These are phyloP conservation scores for Knipowitschia caucasica DNA, from an alignment of 2,797 vertebrate species.

Conservation along the genomic window DNA sequence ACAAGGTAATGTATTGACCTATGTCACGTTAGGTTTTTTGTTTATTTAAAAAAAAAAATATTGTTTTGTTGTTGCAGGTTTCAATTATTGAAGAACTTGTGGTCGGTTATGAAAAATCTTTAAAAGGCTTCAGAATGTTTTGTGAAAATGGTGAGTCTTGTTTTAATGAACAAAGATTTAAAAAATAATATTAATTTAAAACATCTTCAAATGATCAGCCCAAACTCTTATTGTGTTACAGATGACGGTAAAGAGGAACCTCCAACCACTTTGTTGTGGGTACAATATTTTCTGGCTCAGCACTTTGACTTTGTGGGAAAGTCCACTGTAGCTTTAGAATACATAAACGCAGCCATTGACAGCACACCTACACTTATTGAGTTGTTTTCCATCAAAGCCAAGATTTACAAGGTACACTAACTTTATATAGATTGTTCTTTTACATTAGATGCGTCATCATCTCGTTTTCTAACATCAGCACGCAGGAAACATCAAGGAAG, in stretches of 20 bases:
- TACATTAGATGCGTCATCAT: background rate
- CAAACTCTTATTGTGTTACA: constrained; percentile 42
- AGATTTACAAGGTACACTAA: constrained; percentile 92
- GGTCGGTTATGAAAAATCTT: constrained; percentile 90
- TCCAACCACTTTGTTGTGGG: constrained; percentile 97
- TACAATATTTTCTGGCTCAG: constrained; percentile 98
- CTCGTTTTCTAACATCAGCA: constrained; percentile 72
- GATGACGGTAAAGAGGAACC: constrained; percentile 98
- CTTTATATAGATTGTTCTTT: background rate
- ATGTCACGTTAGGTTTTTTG: too few relatives aligned
- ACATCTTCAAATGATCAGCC: too few relatives aligned
- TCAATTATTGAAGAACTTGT: constrained; percentile 94
- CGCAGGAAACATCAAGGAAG: constrained; percentile 96
- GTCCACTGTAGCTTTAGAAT: constrained; percentile 88
- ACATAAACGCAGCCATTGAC: constrained; percentile 97
- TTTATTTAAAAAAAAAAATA: too few relatives aligned
- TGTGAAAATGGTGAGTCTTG: constrained; percentile 86
- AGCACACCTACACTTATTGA: constrained; percentile 98
- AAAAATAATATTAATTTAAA: background rate
- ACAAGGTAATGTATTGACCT: constrained; percentile 80
- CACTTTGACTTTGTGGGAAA: constrained; percentile 93
- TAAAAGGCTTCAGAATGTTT: constrained; percentile 94
- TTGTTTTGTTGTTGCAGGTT: constrained; percentile 74
- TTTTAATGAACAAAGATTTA: background rate
- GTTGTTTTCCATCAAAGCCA: constrained; percentile 97